Conservation (phyloP, 2,888 invertebrate species). For the Abrostola tripartita region DNA sequence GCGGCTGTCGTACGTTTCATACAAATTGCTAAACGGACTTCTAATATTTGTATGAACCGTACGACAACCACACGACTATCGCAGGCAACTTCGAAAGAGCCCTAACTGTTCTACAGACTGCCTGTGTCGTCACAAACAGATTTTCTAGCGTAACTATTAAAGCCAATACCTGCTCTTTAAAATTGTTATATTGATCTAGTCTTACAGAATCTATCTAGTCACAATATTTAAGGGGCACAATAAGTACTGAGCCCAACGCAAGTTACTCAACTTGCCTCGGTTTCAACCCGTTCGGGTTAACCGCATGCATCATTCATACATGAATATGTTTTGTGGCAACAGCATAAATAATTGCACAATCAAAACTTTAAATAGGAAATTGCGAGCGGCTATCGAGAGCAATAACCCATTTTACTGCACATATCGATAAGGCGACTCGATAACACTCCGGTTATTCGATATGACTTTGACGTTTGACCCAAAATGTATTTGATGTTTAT, state of each 20-base stretch:
- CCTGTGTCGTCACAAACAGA: no score
- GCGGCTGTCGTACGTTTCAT: no score
- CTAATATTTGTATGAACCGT: no score
- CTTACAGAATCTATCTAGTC: no score
- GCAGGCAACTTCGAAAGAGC: no score
- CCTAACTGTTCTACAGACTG: no score
- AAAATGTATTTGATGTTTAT: constrained; percentile 33
- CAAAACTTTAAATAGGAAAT: constrained; percentile 55
- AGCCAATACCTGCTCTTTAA: no score
- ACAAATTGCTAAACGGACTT: no score
- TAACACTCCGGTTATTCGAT: constrained; percentile 33
- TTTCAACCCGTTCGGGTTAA: constrained; percentile 1
- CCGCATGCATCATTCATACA: constrained; percentile 4
- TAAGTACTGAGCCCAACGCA: neutral
- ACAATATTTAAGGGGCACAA: no score
- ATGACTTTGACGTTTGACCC: constrained; percentile 56
- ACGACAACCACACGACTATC: no score
- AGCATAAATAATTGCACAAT: constrained; percentile 42
- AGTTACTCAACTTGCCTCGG: constrained; percentile 2
- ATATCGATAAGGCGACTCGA: constrained; percentile 45
- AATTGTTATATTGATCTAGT: no score
- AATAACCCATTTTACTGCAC: constrained; percentile 60
- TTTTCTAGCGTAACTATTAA: no score
- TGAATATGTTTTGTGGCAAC: constrained; percentile 16
- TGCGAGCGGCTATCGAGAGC: constrained; percentile 49